Evolutionary conservation across 2,797 vertebrate species (phyloP), one percentile per base, ranked within the genome.

Genomic region (Enoplosus armatus): DNA sequence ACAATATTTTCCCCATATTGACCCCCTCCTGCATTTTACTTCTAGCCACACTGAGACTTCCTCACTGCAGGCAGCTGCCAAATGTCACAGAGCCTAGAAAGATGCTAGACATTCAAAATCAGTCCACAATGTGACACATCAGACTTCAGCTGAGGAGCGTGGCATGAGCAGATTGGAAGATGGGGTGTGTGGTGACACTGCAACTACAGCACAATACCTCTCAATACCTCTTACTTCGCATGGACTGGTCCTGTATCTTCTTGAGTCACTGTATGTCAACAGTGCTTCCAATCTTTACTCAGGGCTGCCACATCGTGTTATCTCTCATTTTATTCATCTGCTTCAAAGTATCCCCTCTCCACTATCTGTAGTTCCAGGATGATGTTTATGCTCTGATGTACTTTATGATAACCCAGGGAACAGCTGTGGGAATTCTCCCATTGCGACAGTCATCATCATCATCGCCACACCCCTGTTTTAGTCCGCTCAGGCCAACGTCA

Each of bases 401-500:
- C 72, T 72, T 47, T 27, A 31, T 65, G 29, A 86, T 67, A 80
- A 69, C 55, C 63, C 83, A 69, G 79, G 84, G 79, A 81, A 71
- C 16, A 68, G 65, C 74, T 63, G 78, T 53, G 70, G 80, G 77
- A 75, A 41, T 75, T 77, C n/a, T 83, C 59, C 77, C 33, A 31
- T 50, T 39, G 22, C 54, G 58, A 71, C 63, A 29, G 22, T n/a
- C n/a, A n/a, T n/a, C n/a, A n/a, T 58, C 27, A 8, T 51, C 61
- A n/a, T 43, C n/a, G 51, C 67, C 64, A 72, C 75, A 31, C 60
- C 74, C 62, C 55, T 41, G 45, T 78, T 58, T 22, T 64, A 53
- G 64, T 86, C 83, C 72, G 84, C 87, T 91, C 83, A 87, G 81
- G 88, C 87, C 88, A 82, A 51, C 56, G 22, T 82, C 76, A 70